These are phyloP conservation scores for Eulithis testata DNA, from an alignment of 2,888 invertebrate species.

Conservation along the genomic window DNA sequence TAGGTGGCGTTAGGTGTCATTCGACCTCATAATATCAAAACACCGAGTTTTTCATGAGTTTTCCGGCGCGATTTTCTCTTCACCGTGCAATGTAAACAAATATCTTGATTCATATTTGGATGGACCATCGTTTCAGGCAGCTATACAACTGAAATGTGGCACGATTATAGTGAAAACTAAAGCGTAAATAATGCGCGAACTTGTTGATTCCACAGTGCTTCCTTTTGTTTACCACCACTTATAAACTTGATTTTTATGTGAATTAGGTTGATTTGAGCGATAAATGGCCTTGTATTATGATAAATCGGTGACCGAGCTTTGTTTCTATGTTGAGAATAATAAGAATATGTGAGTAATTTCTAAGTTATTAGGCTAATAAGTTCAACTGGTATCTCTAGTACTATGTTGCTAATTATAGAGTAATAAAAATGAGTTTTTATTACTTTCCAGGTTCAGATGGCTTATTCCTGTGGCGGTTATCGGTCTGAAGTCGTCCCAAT, in stretches of 20 bases:
- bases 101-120: constrained; percentile 50
- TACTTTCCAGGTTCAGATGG: constrained; percentile 70
- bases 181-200: constrained; percentile 68
- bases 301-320: constrained; percentile 40
- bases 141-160: constrained; percentile 43
- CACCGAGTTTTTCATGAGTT: constrained; percentile 82
- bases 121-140: constrained; percentile 43
- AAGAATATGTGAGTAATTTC: constrained; percentile 36
- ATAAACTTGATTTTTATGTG: constrained; percentile 59
- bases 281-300: constrained; percentile 42
- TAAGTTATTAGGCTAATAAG: constrained; percentile 38
- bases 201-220: constrained; percentile 61
- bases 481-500: constrained; percentile 54
- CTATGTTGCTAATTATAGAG: constrained; percentile 54
- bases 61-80: constrained; percentile 79
- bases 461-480: constrained; percentile 54
- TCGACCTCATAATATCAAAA: constrained; percentile 73
- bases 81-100: constrained; percentile 61
- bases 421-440: constrained; percentile 49
- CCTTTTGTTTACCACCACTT: constrained; percentile 74
- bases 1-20: constrained; percentile 83
- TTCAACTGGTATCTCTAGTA: constrained; percentile 52
- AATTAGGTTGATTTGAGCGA: constrained; percentile 52
- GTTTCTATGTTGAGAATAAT: constrained; percentile 38
- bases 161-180: constrained; percentile 34